Evolutionary conservation across 2,113 vertebrate species (phyloP), one percentile per base, ranked within the genome.

Genomic region (Nerophis lumbriciformis): DNA sequence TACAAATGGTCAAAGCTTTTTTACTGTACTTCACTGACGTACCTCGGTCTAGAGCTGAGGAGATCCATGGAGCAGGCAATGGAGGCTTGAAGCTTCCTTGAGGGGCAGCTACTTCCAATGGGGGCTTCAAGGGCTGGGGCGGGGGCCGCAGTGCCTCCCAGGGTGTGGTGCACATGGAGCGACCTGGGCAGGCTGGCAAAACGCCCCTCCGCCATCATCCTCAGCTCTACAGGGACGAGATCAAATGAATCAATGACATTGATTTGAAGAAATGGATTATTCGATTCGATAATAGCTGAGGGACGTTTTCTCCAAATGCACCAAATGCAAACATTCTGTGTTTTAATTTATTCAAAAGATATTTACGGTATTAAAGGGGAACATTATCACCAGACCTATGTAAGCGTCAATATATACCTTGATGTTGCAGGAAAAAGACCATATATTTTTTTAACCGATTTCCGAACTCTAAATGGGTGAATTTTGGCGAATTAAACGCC

Each of bases 181-280:
- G 86, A 94, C 89, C 94, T 88, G 67, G 93, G 93, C 73, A 97
- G 87, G 83, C 93, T 95, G 61, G 94, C 94, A 81, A 94, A 93
- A 68, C 94, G 95, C 80, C 96, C 94, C 10, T 96, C 93, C 36
- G 95, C 93, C 93, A 98, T 95, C 93, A 93, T 93, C 88, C 86
- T 95, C 77, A 88, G 73, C 75, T 91, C 94, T 98, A 81, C 37
- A 52, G 42, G 61, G 16, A 65, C 36, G 52, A 36, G 50, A 36
- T 42, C 4, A 73, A 16, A 59, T 6, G 11, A 36, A 14, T 28
- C 28, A 42, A 19, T 16, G 4, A 42, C 36, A 38, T 7, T 38
- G 21, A 38, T 7, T 14, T 54, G 13, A 4, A 36, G 12, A 53
- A 14, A 7, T 13, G 2, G 11, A 28, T 28, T 28, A 28, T 5